Evolutionary conservation across 2,888 invertebrate species (phyloP).

Genomic region (Dermolepida albohirtum): DNA sequence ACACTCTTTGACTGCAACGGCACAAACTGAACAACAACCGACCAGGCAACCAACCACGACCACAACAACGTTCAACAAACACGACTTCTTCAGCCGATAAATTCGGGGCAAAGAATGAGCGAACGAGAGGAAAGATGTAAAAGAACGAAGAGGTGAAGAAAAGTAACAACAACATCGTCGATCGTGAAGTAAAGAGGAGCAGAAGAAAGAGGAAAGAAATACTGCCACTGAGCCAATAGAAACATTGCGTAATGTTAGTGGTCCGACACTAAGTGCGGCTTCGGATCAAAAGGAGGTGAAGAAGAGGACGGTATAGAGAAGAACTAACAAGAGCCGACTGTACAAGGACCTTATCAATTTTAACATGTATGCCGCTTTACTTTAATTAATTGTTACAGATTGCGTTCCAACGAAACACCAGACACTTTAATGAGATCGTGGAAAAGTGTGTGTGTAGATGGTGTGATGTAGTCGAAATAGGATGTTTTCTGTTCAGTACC

Average conservation of each 20-base stretch:
- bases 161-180: neutral
- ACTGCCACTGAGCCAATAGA: slow-evolving; percentile 34
- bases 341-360: slow-evolving; percentile 35
- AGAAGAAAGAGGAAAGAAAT: slow-evolving; percentile 1
- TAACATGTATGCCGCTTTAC: slow-evolving; percentile 33
- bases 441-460: slow-evolving; percentile 18
- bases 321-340: slow-evolving; percentile 32
- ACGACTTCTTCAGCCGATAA: slow-evolving; percentile 29
- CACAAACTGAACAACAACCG: slow-evolving; percentile 12
- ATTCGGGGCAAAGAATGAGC: slow-evolving; percentile 29
- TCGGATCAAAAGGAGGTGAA: slow-evolving; percentile 32
- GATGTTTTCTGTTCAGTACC: neutral
- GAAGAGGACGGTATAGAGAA: slow-evolving; percentile 14
- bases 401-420: slow-evolving; percentile 22
- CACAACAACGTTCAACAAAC: slow-evolving; percentile 11
- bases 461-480: slow-evolving; percentile 1
- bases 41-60: slow-evolving; percentile 24
- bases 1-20: slow-evolving; percentile 2
- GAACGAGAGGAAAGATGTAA: slow-evolving; percentile 10
- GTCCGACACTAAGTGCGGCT: slow-evolving; percentile 34
- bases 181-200: slow-evolving; percentile 11
- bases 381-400: slow-evolving; percentile 37
- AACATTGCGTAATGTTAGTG: slow-evolving; percentile 37
- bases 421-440: slow-evolving; percentile 29
- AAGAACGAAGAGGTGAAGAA: slow-evolving; percentile 5